Conservation (phyloP, 2,113 vertebrate species). For the Phrynosoma blainvillii region DNA sequence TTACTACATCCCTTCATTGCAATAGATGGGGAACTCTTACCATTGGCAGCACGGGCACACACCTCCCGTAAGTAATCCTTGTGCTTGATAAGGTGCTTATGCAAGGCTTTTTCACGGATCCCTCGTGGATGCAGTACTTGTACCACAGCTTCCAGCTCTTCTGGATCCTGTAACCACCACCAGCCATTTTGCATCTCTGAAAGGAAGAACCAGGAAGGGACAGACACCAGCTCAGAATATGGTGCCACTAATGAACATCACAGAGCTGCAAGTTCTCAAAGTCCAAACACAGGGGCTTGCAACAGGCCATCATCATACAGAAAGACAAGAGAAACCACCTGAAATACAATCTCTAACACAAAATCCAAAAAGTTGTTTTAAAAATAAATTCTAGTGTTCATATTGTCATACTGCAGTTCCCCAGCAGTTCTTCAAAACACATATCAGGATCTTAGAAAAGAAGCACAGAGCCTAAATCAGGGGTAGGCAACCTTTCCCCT, state of each 20-base stretch:
- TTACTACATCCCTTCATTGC: rapidly evolving
- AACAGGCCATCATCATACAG: neutral
- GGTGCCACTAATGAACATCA: neutral
- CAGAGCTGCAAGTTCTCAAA: neutral
- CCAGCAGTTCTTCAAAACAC: neutral
- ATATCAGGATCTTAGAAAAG: neutral
- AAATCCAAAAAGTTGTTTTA: neutral
- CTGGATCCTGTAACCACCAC: conserved; percentile 93
- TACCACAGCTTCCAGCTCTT: conserved; percentile 82
- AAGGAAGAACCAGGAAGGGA: neutral
- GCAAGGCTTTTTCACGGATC: conserved; percentile 89
- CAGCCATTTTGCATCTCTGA: conserved; percentile 91
- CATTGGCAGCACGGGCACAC: conserved; percentile 79
- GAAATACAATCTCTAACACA: neutral
- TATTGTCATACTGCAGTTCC: neutral
- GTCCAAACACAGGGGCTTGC: neutral
- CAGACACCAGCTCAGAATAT: neutral
- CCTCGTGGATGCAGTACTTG: conserved; percentile 89
- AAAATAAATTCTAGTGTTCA: too few relatives aligned
- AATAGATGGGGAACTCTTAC: conserved; percentile 67
- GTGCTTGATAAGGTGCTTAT: conserved; percentile 95
- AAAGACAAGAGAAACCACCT: neutral
- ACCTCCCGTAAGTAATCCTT: conserved; percentile 89
- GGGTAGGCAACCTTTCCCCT: too few relatives aligned
- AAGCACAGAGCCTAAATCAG: too few relatives aligned